Evolutionary conservation across 2,888 invertebrate species (phyloP).

Genomic region (Scaptomyza caliginosa): DNA sequence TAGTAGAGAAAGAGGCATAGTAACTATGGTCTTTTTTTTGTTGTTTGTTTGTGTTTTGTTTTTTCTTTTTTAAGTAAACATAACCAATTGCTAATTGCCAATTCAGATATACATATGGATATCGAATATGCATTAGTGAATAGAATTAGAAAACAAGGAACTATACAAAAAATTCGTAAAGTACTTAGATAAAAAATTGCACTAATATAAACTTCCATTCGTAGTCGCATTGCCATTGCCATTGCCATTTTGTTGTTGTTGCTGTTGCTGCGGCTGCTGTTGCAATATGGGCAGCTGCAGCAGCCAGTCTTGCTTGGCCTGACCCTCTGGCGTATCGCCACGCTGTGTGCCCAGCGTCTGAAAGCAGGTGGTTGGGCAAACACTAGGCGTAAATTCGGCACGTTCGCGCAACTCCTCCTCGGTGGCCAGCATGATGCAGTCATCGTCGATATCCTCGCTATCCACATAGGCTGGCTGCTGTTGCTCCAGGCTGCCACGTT

Average conservation of each 20-base stretch:
- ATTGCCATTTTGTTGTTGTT: constrained; percentile 14
- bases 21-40: constrained; percentile 11
- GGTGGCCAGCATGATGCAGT: constrained; percentile 76
- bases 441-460: constrained; percentile 79
- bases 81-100: constrained; percentile 37
- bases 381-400: constrained; percentile 80
- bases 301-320: constrained; percentile 74
- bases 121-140: constrained; percentile 52
- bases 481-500: constrained; percentile 51
- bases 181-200: constrained; percentile 70
- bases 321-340: constrained; percentile 76
- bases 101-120: constrained; percentile 18
- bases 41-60: too few relatives aligned
- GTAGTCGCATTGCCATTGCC: constrained; percentile 37
- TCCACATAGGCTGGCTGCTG: constrained; percentile 63
- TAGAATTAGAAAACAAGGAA: constrained; percentile 75
- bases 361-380: constrained; percentile 78
- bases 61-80: constrained; percentile 28
- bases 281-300: constrained; percentile 61
- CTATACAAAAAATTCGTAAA: constrained; percentile 76
- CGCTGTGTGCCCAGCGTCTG: constrained; percentile 73
- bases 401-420: constrained; percentile 80
- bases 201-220: constrained; percentile 65
- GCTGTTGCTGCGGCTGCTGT: constrained; percentile 9
- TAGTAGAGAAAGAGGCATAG: constrained; percentile 19